A percentile compares a stretch with the other conserved stretches of the same genome.
These are phyloP conservation scores for Spea hammondii DNA, from an alignment of 2,797 vertebrate genomes.

Conservation along the genomic window DNA sequence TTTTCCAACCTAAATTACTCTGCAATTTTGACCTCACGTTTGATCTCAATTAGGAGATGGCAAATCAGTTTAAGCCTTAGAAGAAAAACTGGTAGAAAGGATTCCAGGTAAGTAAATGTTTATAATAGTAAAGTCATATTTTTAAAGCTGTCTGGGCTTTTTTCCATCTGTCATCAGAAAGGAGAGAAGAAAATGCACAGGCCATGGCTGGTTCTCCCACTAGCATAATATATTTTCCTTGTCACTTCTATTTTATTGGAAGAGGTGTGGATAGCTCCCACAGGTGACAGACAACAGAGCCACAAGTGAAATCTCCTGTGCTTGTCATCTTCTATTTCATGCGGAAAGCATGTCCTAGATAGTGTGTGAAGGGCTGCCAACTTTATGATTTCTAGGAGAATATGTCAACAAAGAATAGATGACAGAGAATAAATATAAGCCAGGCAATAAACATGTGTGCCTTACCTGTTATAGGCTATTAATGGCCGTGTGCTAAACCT, in stretches of 20 bases:
- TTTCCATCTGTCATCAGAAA: background rate
- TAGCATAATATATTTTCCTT: conserved; percentile 14
- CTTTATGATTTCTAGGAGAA: conserved; percentile 37
- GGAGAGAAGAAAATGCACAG: background rate
- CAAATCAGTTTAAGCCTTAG: too few species aligned
- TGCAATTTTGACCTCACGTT: too few species aligned
- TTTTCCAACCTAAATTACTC: too few species aligned
- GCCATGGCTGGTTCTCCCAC: background rate
- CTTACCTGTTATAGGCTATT: too few species aligned
- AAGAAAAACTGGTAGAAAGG: too few species aligned
- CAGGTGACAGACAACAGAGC: conserved; percentile 46
- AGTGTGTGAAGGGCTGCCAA: conserved; percentile 38
- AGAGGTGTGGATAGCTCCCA: conserved; percentile 38
- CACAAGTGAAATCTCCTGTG: conserved; percentile 21
- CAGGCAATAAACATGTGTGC: too few species aligned
- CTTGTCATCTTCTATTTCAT: conserved; percentile 44
- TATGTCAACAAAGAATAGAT: conserved; percentile 2
- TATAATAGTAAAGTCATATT: too few species aligned
- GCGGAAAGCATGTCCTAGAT: conserved; percentile 40
- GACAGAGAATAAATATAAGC: background rate
- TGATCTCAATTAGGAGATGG: too few species aligned
- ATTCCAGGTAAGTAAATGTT: too few species aligned
- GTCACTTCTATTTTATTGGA: conserved; percentile 35
- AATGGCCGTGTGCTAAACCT: too few species aligned
- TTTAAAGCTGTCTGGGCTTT: background rate